Evolutionary conservation across 2,888 invertebrate genomes (phyloP), one percentile per base, ranked within the genome.

Genomic region (Kryphioiulus occultus): DNA sequence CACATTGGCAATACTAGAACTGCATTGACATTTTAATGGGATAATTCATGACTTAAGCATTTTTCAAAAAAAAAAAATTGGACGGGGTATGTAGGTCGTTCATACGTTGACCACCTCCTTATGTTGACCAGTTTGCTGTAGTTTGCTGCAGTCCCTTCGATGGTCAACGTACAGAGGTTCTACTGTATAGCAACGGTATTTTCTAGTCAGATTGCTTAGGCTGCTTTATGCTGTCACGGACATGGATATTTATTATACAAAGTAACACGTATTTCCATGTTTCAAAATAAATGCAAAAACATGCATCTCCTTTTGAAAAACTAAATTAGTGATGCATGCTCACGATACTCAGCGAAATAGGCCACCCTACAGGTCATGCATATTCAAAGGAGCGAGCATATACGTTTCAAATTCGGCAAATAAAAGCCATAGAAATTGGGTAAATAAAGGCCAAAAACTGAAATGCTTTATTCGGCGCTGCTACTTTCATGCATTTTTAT

Each of bases 311-410:
- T 12, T 68, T 68, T 68, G 68, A 68, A 68, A 68, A 68, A 68
- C 68, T 68, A 68, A 68, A 68, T 68, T 68, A 68, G 68, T 68
- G 68, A 68, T 68, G 68, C 68, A 68, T 68, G 12, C 68, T 68
- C 68, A 68, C 68, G 59, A 19, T 68, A n/a, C 17, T 12, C n/a
- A 7, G n/a, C 53, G 53, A 59, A 59, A 59, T 59, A 26, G 22
- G 68, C 68, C 68, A 68, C 68, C n/a, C 68, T 26, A 26, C 26
- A 26, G 68, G 68, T 68, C 68, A 68, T 26, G 68, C 68, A 68
- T 68, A 68, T 68, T 68, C 22, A 68, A 68, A 68, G 68, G 68
- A 22, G 68, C 68, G 9, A 26, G 22, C 68, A 10, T 68, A 22
- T 68, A 68, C 26, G 26, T 68, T 68, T 68, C 68, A 68, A 68